Percentiles rank a stretch among this genome's conserved stretches.
Conservation (phyloP, 2,888 invertebrate genomes). For the Sisyra terminalis region DNA sequence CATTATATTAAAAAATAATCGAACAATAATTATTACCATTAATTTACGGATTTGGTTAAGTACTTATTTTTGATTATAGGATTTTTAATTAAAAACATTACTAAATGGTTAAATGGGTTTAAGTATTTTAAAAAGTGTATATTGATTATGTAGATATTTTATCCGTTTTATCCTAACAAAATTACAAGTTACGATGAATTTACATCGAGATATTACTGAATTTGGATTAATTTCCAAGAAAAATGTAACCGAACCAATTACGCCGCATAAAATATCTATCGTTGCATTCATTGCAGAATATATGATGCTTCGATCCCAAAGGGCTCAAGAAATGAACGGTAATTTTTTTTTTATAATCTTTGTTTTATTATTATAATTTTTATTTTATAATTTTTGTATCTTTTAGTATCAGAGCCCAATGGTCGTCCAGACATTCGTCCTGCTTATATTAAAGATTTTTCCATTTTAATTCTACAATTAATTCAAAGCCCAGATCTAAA, state of each 20-base stretch:
- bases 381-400: constrained; percentile 3
- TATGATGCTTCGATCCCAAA: constrained; percentile 40
- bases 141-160: too few species aligned
- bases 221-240: constrained; percentile 22
- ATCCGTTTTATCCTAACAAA: too few species aligned
- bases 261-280: constrained; percentile 66
- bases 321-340: constrained; percentile 22
- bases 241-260: constrained; percentile 41
- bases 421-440: constrained; percentile 34
- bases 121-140: too few species aligned
- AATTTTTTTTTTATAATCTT: constrained; percentile 5
- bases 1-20: too few species aligned
- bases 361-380: too few species aligned
- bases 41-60: too few species aligned
- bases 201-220: constrained; percentile 21
- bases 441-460: constrained; percentile 57
- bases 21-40: too few species aligned
- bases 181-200: too few species aligned
- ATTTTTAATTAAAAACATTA: too few species aligned
- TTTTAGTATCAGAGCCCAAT: constrained; percentile 28
- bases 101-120: too few species aligned
- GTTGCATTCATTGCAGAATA: constrained; percentile 61
- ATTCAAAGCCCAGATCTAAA: constrained; percentile 71
- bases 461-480: constrained; percentile 60
- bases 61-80: too few species aligned